Base-by-base conservation (phyloP, 1,140 invertebrate species). In the Macrostomum lignano region DNA sequence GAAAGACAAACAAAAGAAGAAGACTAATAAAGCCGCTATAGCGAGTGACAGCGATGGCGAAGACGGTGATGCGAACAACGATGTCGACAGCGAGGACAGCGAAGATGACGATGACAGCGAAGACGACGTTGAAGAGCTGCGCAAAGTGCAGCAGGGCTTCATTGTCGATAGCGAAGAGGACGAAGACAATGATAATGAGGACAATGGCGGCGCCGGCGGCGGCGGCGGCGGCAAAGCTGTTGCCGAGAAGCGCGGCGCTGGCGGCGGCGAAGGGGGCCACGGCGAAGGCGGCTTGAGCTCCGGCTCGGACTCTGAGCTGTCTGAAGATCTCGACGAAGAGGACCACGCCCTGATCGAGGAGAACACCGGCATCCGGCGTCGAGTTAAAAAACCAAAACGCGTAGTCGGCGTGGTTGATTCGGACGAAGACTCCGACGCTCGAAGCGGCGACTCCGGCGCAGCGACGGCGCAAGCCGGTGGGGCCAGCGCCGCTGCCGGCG, bases 281-380 rank as follows among this genome's bases (percentile, higher is more conserved):
- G 47, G 40, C 10, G 35, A 17, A 29, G 43, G 25, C 22, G 39
- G 41, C 38, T 38, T 38, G 38, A 38, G 20, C 31, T 40, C 44
- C 31, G 45, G 46, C 29, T 46, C 43, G 26, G 48, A 46, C 14
- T 38, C 41, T n/a, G 50, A 54, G 25, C 44, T 47, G 9, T 56
- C 58, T 40, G 82, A 91, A 56, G 66, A 78, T 30, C 58, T 94
- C 1, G 79, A 88, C 56, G 86, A 94, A 53, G 86, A 94, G 47
- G 86, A 94, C 65, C 86, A 84, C 53, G 86, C 93, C 61, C 64
- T 98, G 6, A 69, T 98, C 42, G 82, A 94, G 51, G 88, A 94
- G 55, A 96, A 98, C 67, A 67, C 91, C 40, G 88, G 86, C 38
- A 72, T 82, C 7, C 84, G 88, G 68, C 71, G 93, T n/a, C n/a